Base-by-base conservation (phyloP, 1,140 invertebrate species). In the Capitella teleta region DNA sequence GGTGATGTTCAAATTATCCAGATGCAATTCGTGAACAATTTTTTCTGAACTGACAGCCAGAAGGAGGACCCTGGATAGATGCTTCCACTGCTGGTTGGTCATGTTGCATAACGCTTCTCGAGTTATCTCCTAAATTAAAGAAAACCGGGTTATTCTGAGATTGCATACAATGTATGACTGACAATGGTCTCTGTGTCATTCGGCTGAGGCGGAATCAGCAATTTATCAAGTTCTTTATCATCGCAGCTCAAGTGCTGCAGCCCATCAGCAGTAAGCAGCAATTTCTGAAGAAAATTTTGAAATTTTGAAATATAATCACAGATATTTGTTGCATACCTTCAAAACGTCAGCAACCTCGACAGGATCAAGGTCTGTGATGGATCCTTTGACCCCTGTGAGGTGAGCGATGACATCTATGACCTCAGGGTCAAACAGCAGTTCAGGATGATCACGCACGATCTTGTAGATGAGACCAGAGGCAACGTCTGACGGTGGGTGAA, bases 1-100 rank as follows among this genome's bases (percentile, higher is more conserved):
- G 18, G 62, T 62, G 1, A 66, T 43, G 46, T 69, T 70, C 40
- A 68, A 54, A 5, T 59, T 43, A 14, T 61, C 50, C 10, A 72
- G 50, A 43, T 66, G 54, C 24, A 66, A 56, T 58, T 45, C 26
- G 5, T 38, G 14, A 8, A 49, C 34, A 14, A 49, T 49, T 23
- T 49, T 10, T 21, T 49, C 21, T 5, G 47, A 49, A 19, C 36
- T 40, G 36, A 41, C 25, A 24, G 37, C 25, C 21, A 40, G 5
- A 16, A 23, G 26, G 1, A 69, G 54, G 12, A 59, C 49, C 0
- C 51, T 18, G 23, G 60, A 59, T 18, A 69, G 49, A 12, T 57
- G 51, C 1, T 51, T n/a, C 25, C 63, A 49, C 32, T 66, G 54
- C 6, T 49, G 14, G 10, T 41, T 28, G 30, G 49, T 61, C 38